These are phyloP conservation scores for Uromys caudimaculatus DNA, from an alignment of 2,797 vertebrate species.

Conservation along the genomic window DNA sequence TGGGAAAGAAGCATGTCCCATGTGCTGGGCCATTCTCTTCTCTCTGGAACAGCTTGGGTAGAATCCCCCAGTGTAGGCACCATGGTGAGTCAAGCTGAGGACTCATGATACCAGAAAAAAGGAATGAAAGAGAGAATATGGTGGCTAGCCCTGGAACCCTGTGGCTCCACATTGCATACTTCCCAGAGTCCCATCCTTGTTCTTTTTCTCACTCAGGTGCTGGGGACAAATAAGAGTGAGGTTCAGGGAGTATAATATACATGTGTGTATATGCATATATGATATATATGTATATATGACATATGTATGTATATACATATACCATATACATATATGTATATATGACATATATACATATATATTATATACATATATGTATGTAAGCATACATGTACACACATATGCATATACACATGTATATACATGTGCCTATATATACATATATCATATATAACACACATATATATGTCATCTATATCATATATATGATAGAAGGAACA, in stretches of 20 bases:
- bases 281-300: no score
- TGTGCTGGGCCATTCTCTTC: rapidly evolving
- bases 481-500: background rate
- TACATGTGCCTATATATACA: background rate
- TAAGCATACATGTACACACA: no score
- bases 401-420: background rate
- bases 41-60: no score
- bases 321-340: background rate
- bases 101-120: background rate
- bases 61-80: rapidly evolving
- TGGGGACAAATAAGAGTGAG: background rate
- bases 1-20: rapidly evolving
- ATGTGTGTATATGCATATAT: no score
- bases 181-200: rapidly evolving
- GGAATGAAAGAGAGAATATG: rapidly evolving
- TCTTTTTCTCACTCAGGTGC: background rate
- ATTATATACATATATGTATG: background rate
- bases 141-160: background rate
- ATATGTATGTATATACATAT: background rate
- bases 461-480: background rate
- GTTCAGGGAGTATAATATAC: background rate
- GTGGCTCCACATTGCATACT: background rate
- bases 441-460: background rate
- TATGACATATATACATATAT: no score
- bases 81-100: no score